These are phyloP conservation scores for Xyliphius kryptos DNA, from an alignment of 2,113 vertebrate species.

Conservation along the genomic window DNA sequence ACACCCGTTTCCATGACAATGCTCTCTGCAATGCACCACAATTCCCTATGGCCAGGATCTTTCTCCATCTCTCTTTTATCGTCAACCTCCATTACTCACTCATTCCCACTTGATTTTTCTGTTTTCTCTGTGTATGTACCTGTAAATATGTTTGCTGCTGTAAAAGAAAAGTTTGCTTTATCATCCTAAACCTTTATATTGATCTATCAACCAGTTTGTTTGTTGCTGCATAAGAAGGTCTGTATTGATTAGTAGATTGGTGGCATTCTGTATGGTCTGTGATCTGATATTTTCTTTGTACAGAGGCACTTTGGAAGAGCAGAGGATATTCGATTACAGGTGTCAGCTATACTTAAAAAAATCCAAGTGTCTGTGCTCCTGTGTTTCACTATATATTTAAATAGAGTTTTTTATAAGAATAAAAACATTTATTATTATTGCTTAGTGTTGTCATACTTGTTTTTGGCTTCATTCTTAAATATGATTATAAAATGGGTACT, in stretches of 20 bases:
- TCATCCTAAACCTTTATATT: not conserved
- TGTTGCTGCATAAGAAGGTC: not conserved
- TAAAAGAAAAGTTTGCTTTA: no score
- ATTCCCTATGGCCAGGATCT: slow-evolving; percentile 57
- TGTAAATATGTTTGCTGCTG: no score
- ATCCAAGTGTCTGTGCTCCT: no score
- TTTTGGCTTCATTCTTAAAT: no score
- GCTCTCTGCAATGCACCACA: slow-evolving; percentile 77
- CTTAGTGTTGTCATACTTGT: no score
- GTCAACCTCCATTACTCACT: not conserved
- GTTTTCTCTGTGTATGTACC: no score
- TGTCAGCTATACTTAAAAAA: no score
- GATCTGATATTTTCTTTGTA: slow-evolving; percentile 2
- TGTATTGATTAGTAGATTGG: not conserved
- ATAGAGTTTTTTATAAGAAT: no score
- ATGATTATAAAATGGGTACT: no score
- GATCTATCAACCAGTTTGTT: not conserved
- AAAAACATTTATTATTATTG: no score
- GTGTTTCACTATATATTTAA: no score
- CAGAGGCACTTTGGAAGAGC: not conserved
- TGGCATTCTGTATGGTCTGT: not conserved
- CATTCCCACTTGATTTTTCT: not conserved
- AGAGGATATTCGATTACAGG: no score
- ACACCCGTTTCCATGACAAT: slow-evolving; percentile 77
- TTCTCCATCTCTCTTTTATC: slow-evolving; percentile 15